Base-by-base conservation (phyloP, 2,113 vertebrate genomes). In the Anguilla japonica region DNA sequence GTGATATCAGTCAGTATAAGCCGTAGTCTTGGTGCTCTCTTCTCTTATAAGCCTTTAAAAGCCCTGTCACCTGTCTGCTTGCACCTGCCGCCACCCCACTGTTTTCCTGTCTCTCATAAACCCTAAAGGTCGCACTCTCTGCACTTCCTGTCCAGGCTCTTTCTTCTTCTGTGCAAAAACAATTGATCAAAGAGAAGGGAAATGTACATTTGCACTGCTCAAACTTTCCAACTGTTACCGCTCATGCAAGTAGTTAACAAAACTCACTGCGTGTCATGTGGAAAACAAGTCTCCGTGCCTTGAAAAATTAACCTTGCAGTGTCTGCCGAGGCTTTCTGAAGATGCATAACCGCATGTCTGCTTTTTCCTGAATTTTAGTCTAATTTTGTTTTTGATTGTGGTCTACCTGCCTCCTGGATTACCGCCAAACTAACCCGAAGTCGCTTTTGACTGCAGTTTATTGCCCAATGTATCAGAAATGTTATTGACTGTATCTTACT, bases 1-100 rank as follows among this genome's bases (percentile, higher is more conserved):
- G 98, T 97, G 96, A 98, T 91, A 97, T 98, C 96, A 98, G 98
- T 99, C 96, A 99, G 98, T 99, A 99, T 94, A 95, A 93, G 85
- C 75, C 43, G 22, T 83, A 34, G 43, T 34, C 29, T 13, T 34
- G 71, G n/a, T 43, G 80, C 67, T 83, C 56, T 82, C 78, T 46
- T 88, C 46, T 75, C 75, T 83, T 60, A 29, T 26, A 20, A 41
- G 11, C 34, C 26, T 29, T 39, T 80, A 3, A 20, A 13, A 80
- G 79, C 34, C 40, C 0, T 20, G 79, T 41, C 39, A 40, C 40
- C 79, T 80, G 79, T 40, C 39, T 14, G 39, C 41, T 29, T 41
- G 40, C 20, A 18, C 40, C 29, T 2, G 5, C 16, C 11, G 2
- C 40, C 75, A 40, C 75, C n/a, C n/a, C 34, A 7, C 20, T 80